phyloP scores from a whole-genome alignment of 2,113 vertebrate genomes.

The Laticauda colubrina region DNA sequence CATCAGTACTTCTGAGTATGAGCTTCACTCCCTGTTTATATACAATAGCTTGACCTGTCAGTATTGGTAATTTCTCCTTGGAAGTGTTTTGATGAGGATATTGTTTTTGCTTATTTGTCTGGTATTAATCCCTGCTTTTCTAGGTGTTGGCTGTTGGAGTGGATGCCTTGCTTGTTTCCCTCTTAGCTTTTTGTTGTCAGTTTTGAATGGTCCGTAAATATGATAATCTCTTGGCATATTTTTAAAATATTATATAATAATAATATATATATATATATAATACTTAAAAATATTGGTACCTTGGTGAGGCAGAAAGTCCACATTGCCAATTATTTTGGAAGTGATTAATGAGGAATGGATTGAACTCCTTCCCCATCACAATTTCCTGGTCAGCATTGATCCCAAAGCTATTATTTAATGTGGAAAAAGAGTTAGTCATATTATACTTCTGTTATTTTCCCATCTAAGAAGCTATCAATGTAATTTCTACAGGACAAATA shows the following conservation, averaged over 20 bases:
- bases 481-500: background rate
- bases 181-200: too few species aligned
- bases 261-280: too few species aligned
- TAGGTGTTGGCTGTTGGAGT: background rate
- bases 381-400: background rate
- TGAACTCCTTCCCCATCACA: background rate
- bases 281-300: too few species aligned
- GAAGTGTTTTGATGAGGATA: background rate
- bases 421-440: too few species aligned
- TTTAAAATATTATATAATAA: background rate
- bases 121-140: background rate
- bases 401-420: background rate
- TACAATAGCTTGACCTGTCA: background rate
- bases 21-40: background rate
- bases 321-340: background rate
- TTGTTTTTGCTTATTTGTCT: background rate
- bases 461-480: background rate
- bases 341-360: background rate
- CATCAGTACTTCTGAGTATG: background rate
- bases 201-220: too few species aligned
- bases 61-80: background rate
- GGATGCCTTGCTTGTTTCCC: background rate
- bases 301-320: background rate
- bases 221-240: background rate
- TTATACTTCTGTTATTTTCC: background rate